Conservation (phyloP, 1,140 invertebrate genomes). For the Proctacanthus coquilletti region DNA sequence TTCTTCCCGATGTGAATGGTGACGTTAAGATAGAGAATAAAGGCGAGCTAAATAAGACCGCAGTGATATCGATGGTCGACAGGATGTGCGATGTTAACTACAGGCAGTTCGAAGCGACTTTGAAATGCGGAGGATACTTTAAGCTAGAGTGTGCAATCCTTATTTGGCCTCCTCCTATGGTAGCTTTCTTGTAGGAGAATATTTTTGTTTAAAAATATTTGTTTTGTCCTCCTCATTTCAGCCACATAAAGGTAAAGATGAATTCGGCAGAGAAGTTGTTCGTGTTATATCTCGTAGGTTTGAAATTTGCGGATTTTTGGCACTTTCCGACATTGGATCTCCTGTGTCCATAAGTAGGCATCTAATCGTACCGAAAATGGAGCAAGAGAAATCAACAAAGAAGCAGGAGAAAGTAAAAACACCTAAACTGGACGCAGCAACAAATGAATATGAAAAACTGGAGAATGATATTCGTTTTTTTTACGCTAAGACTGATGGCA, state of each 20-base stretch:
- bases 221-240: conserved; percentile 24
- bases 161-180: conserved; percentile 60
- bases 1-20: conserved; percentile 17
- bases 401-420: conserved; percentile 9
- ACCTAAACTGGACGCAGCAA: conserved; percentile 12
- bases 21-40: conserved; percentile 30
- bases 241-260: conserved; percentile 43
- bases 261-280: conserved; percentile 43
- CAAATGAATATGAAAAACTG: conserved; percentile 37
- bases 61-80: conserved; percentile 48
- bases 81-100: conserved; percentile 65
- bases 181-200: conserved; percentile 19
- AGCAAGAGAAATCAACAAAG: conserved; percentile 15
- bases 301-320: conserved; percentile 68
- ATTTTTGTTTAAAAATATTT: conserved; percentile 5
- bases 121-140: conserved; percentile 60
- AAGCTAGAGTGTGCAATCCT: conserved; percentile 45
- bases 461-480: conserved; percentile 32
- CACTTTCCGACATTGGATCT: conserved; percentile 74
- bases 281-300: conserved; percentile 48
- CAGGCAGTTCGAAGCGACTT: conserved; percentile 52
- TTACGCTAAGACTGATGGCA: conserved; percentile 40
- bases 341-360: conserved; percentile 86
- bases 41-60: conserved; percentile 23
- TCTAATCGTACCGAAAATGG: conserved; percentile 60